A percentile compares a stretch with the other conserved stretches of the same genome.
Evolutionary conservation across 1,140 invertebrate genomes (phyloP).

Genomic region (Platyscapa corneri): DNA sequence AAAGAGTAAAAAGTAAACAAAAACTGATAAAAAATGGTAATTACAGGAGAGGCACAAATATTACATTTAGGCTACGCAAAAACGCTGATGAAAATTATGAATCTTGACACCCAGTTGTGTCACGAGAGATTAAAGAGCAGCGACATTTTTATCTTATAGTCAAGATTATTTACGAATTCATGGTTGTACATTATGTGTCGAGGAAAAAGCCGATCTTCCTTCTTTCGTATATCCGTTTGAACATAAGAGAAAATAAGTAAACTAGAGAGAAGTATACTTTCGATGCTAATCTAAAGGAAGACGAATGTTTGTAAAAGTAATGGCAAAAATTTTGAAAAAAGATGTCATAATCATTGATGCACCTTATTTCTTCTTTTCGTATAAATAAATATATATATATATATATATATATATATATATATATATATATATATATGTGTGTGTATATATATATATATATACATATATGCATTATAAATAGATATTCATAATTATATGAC

Average conservation of each 20-base stretch:
- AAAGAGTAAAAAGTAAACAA: conserved; percentile 45
- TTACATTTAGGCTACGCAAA: conserved; percentile 12
- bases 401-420: conserved; percentile 58
- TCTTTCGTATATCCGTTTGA: conserved; percentile 38
- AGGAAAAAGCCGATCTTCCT: conserved; percentile 33
- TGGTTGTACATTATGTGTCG: conserved; percentile 49
- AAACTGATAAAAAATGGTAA: conserved; percentile 49
- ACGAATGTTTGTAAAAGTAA: conserved; percentile 47
- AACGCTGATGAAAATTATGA: conserved; percentile 40
- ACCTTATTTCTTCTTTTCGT: conserved; percentile 65
- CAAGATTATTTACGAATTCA: conserved; percentile 45
- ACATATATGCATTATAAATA: conserved; percentile 52
- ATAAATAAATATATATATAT: conserved; percentile 56
- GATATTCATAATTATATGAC: conserved; percentile 50
- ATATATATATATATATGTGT: conserved; percentile 50
- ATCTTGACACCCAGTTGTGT: conserved; percentile 36
- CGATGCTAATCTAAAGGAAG: conserved; percentile 38
- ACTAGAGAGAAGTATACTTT: conserved; percentile 2
- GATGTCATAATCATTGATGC: conserved; percentile 52
- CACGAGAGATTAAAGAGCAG: conserved; percentile 14
- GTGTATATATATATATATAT: conserved; percentile 62
- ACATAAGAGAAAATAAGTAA: conserved; percentile 18
- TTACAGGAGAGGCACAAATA: conserved; percentile 45
- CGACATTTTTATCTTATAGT: conserved; percentile 37
- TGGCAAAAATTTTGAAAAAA: conserved; percentile 41